Evolutionary conservation across 2,797 vertebrate genomes (phyloP).

Genomic region (Typhlichthys subterraneus): DNA sequence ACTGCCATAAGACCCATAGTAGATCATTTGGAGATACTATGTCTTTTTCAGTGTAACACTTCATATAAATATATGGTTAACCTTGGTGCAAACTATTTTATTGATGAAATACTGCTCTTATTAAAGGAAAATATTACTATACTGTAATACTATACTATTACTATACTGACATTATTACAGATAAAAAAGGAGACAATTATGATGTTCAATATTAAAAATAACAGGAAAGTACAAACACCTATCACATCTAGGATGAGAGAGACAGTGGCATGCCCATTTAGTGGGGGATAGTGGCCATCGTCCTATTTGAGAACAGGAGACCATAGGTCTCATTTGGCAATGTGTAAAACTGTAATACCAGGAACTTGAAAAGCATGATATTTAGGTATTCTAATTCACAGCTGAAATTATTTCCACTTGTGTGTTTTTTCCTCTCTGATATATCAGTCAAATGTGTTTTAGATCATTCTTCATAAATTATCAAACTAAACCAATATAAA

Average conservation of each 20-base stretch:
- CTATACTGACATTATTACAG: too few relatives aligned
- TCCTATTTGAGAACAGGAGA: slow-evolving; percentile 12
- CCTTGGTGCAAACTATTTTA: too few relatives aligned
- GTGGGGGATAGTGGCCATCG: slow-evolving; percentile 23
- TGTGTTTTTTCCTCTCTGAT: not conserved
- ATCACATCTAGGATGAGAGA: not conserved
- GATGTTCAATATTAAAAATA: not conserved
- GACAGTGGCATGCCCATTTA: not conserved
- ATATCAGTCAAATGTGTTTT: not conserved
- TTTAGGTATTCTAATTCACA: not conserved
- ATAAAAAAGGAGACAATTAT: not conserved
- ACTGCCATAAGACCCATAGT: too few relatives aligned
- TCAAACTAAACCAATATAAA: too few relatives aligned
- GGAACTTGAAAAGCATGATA: not conserved
- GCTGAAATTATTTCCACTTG: not conserved
- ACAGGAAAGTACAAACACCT: too few relatives aligned
- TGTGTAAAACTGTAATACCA: not conserved
- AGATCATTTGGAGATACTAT: too few relatives aligned
- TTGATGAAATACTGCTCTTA: too few relatives aligned
- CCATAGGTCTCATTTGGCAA: not conserved
- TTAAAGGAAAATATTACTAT: too few relatives aligned
- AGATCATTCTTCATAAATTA: too few relatives aligned
- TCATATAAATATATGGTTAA: too few relatives aligned
- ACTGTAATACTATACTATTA: too few relatives aligned
- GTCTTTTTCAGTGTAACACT: too few relatives aligned